Base-by-base conservation (phyloP, 2,888 invertebrate species). In the Perizoma affinitatum region DNA sequence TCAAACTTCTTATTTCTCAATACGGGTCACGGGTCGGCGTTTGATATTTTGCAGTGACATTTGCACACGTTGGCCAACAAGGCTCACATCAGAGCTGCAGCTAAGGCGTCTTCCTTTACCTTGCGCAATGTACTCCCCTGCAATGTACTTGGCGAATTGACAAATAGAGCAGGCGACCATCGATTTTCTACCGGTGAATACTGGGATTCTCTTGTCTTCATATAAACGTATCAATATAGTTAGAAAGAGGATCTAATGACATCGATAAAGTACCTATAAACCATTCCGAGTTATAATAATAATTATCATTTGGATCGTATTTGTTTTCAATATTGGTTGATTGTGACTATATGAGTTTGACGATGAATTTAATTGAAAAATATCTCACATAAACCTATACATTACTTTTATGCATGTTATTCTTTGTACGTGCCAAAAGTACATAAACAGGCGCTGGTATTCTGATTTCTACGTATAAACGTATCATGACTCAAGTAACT, bases 1-100 rank as follows among this genome's bases (percentile, higher is more conserved):
- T 74, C 67, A 73, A 73, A 66, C 65, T 74, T 80, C 80, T 78
- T 80, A 85, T 83, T 84, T 80, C 80, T 69, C 66, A 82, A 84
- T 78, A 76, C 73, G 68, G 85, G 84, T 85, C 84, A 82, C 67
- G 75, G 87, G 87, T 88, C 87, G 79, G 42, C 71, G 73, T 73
- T 79, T 90, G 89, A 83, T 89, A 90, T 88, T 90, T 88, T 80
- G 77, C 77, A 76, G 82, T 75, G 86, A 86, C 86, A 88, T 90
- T 68, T 90, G 76, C 80, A 84, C 76, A 77, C 70, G 74, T 90
- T 89, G 75, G 84, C 83, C 69, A 88, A 88, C 78, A 73, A 75
- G 73, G 67, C 75, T 74, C 71, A 77, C 79, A 80, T 68, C 60
- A 51, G 54, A 68, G 63, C 70, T 68, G 73, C 70, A 75, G 72